Percentiles rank a stretch among this genome's conserved stretches.
phyloP scores from a whole-genome alignment of 2,113 vertebrate genomes.

The Eudyptes chrysolophus region DNA sequence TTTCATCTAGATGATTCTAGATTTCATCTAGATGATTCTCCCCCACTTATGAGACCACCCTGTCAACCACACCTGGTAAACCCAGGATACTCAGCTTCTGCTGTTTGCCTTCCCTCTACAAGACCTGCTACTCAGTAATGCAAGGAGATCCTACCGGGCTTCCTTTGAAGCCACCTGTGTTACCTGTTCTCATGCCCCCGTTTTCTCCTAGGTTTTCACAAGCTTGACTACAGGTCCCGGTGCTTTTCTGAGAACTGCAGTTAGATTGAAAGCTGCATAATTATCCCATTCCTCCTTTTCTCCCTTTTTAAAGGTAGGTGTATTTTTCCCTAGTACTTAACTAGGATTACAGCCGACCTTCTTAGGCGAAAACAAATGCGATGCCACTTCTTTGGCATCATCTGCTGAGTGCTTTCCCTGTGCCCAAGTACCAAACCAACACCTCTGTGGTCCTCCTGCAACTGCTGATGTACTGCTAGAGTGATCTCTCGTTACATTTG shows the following conservation, averaged over 20 bases:
- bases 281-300: neutral
- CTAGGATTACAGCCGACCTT: neutral
- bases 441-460: neutral
- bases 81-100: neutral
- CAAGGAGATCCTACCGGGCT: neutral
- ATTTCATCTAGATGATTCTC: neutral
- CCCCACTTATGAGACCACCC: neutral
- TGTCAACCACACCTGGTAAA: neutral
- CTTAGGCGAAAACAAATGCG: neutral
- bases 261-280: neutral
- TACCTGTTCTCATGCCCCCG: neutral
- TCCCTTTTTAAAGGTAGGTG: neutral
- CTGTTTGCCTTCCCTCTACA: neutral
- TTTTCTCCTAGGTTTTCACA: neutral
- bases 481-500: slow-evolving; percentile 32
- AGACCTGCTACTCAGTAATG: neutral
- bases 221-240: neutral
- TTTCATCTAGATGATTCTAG: neutral
- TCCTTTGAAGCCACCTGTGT: neutral
- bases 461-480: slow-evolving; percentile 12
- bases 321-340: neutral
- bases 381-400: neutral
- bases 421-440: neutral
- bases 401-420: neutral
- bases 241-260: neutral